Evolutionary conservation across 2,113 vertebrate species (phyloP).

Genomic region (Eleginops maclovinus): DNA sequence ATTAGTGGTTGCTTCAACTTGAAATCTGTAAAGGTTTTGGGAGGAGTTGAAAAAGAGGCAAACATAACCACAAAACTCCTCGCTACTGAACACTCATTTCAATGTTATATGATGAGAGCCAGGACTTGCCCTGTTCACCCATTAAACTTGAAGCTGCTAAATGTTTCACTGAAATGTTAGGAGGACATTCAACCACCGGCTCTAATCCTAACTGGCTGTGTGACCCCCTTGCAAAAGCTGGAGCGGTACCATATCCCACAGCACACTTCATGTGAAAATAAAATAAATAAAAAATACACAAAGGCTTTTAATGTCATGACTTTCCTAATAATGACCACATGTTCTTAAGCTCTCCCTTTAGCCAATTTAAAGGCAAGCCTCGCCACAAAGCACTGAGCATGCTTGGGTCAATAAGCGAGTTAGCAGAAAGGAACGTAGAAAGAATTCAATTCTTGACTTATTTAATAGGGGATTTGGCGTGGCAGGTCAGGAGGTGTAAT

Average conservation of each 20-base stretch:
- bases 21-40: constrained; percentile 30
- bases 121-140: constrained; percentile 46
- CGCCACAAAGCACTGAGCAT: constrained; percentile 58
- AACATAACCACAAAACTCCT: constrained; percentile 41
- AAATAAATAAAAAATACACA: constrained; percentile 32
- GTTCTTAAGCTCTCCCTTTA: constrained; percentile 57
- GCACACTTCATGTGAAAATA: constrained; percentile 42
- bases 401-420: constrained; percentile 75
- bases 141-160: constrained; percentile 56
- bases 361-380: constrained; percentile 59
- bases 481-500: constrained; percentile 73
- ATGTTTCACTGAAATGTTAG: constrained; percentile 60
- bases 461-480: constrained; percentile 74
- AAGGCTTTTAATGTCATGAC: constrained; percentile 48
- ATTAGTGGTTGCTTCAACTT: constrained; percentile 61
- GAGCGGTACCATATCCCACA: constrained; percentile 34
- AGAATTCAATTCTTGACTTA: constrained; percentile 70
- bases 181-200: constrained; percentile 58
- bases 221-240: constrained; percentile 52
- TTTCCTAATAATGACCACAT: constrained; percentile 55
- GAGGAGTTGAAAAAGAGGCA: constrained; percentile 35
- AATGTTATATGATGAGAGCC: constrained; percentile 54
- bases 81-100: constrained; percentile 35
- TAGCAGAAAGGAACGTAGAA: constrained; percentile 55
- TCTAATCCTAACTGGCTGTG: constrained; percentile 64